Base-by-base conservation (phyloP, 2,113 vertebrate species). In the Eonycteris spelaea region DNA sequence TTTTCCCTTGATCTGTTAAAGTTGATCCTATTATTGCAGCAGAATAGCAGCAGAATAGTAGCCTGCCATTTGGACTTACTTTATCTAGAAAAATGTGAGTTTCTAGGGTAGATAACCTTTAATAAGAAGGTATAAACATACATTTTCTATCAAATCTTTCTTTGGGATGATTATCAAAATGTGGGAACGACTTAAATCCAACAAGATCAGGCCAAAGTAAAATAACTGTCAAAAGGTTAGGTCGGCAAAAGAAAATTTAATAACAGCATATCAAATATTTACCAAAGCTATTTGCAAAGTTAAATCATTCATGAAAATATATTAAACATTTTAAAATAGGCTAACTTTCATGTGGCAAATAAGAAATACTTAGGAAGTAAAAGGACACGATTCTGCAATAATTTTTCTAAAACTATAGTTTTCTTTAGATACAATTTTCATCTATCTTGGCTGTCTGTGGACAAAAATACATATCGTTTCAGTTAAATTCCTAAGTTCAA, bases 261-360 rank as follows among this genome's bases (percentile, higher is more conserved):
- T 97, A 97, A 97, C 73, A 94, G 63, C 74, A 73, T 95, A 98
- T 97, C 91, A 97, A 97, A 97, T 97, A 97, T 97, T 97, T 98
- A 97, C 94, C 38, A 93, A 77, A 91, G 94, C 97, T 97, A 96
- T 97, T 95, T 95, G 91, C 91, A 93, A 95, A 97, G 95, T 95
- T 98, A 97, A 97, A 98, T 97, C 94, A 97, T 97, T 98, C 94
- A 97, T 97, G 89, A 96, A 97, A 97, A 97, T 83, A 71, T 93
- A 97, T 97, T 92, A 96, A 97, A 83, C 78, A 75, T 45, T 97
- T 97, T 94, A 89, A 96, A 92, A 75, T 61, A 40, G 83, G 82
- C 77, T 89, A 89, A 65, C 91, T 96, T 97, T 93, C 86, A 80
- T 86, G 65, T 97, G 91, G 95, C 74, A 96, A 92, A 97, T 84